Conservation (phyloP, 2,113 vertebrate genomes). For the Ciconia maguari region DNA sequence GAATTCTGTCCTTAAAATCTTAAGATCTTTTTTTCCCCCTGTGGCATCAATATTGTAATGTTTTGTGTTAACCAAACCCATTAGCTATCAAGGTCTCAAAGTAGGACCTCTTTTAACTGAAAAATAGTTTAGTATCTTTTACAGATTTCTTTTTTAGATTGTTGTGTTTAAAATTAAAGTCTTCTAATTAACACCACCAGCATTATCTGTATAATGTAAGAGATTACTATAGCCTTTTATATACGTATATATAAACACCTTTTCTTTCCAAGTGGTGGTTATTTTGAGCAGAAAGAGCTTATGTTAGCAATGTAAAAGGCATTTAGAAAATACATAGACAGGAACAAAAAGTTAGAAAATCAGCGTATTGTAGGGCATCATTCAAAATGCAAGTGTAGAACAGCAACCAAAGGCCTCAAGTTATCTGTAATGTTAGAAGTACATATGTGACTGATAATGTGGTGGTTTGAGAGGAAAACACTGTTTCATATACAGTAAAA, state of each 20-base stretch:
- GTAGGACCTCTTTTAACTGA: not conserved
- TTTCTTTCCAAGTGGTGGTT: not conserved
- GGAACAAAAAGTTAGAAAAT: not conserved
- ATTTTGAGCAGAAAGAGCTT: not conserved
- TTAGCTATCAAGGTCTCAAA: not conserved
- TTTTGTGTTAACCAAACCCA: not conserved
- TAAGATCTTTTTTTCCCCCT: not conserved
- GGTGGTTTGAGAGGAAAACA: not conserved
- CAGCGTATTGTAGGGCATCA: not conserved
- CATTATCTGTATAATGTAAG: not conserved
- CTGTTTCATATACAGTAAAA: not conserved
- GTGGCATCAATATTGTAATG: not conserved
- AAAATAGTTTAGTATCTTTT: not conserved
- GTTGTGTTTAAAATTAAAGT: not conserved
- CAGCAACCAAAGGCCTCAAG: not conserved
- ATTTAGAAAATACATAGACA: not conserved
- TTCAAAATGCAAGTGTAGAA: not conserved
- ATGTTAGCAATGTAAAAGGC: not conserved
- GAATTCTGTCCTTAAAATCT: not conserved
- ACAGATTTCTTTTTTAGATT: not conserved
- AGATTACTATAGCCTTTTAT: not conserved
- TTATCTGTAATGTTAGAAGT: not conserved
- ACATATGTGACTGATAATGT: not conserved
- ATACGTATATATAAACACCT: not conserved
- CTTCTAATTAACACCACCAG: not conserved